phyloP scores from a whole-genome alignment of 2,888 invertebrate genomes.

The Xanthorhoe designata region DNA sequence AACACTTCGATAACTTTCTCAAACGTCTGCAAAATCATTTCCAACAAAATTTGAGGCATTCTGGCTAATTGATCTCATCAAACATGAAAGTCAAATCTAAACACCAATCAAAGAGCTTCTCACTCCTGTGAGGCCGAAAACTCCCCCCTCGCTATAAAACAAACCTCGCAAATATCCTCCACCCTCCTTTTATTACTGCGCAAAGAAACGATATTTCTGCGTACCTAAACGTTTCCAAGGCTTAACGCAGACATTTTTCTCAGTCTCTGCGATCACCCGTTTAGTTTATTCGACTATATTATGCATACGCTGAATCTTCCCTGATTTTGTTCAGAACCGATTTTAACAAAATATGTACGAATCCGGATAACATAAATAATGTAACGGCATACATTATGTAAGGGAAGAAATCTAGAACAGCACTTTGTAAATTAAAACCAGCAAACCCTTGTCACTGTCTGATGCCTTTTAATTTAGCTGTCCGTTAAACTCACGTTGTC shows the following conservation, averaged over 20 bases:
- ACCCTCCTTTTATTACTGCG: constrained; percentile 40
- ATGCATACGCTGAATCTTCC: constrained; percentile 44
- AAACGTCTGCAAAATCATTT: too few species aligned
- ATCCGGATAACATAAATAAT: constrained; percentile 61
- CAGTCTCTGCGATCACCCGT: constrained; percentile 33
- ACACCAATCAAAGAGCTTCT: constrained; percentile 26
- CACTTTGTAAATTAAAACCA: constrained; percentile 53
- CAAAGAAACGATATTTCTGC: constrained; percentile 45
- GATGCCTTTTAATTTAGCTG: constrained; percentile 69
- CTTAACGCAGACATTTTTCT: constrained; percentile 41
- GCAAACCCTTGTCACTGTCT: constrained; percentile 69
- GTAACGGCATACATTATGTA: constrained; percentile 63
- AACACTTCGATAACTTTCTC: too few species aligned
- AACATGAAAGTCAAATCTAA: constrained; percentile 37
- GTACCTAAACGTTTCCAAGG: constrained; percentile 40
- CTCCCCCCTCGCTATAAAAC: constrained; percentile 37
- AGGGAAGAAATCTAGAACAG: constrained; percentile 33
- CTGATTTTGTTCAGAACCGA: constrained; percentile 42
- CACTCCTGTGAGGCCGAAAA: constrained; percentile 17
- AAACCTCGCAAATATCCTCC: constrained; percentile 35
- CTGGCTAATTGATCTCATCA: constrained; percentile 38
- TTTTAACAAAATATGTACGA: constrained; percentile 46
- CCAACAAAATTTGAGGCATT: constrained; percentile 4
- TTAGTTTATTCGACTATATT: constrained; percentile 39
- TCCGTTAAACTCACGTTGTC: constrained; percentile 61